Percentiles rank a stretch among this genome's conserved stretches.
Evolutionary conservation across 2,113 vertebrate species (phyloP).

Genomic region (Nycticorax nycticorax): DNA sequence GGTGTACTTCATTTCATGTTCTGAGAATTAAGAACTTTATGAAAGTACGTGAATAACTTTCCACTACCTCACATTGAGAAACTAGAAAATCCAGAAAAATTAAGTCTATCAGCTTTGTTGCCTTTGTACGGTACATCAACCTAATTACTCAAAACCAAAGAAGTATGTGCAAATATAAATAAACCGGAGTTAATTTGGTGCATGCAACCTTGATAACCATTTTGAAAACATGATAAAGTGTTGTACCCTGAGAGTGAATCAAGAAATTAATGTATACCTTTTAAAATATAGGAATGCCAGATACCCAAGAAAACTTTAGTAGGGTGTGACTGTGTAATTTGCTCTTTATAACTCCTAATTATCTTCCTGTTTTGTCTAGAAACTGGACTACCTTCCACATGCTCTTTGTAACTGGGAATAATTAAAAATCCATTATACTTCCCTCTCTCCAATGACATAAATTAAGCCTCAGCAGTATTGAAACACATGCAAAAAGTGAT

Average conservation of each 20-base stretch:
- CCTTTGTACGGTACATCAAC: not conserved
- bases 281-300: not conserved
- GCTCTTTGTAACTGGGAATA: constrained; percentile 44
- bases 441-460: constrained; percentile 49
- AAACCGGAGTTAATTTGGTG: not conserved
- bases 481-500: constrained; percentile 15
- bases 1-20: not conserved
- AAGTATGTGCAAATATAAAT: not conserved
- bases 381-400: not conserved
- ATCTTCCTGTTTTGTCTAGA: constrained; percentile 10
- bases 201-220: not conserved
- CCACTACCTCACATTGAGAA: not conserved
- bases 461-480: constrained; percentile 53
- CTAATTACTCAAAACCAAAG: not conserved
- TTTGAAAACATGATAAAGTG: not conserved
- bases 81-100: not conserved
- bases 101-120: not conserved
- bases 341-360: not conserved
- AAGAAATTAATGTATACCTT: not conserved
- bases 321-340: not conserved
- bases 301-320: not conserved
- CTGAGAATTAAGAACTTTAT: not conserved
- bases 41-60: not conserved
- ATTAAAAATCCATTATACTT: constrained; percentile 71
- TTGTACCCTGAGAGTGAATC: not conserved